Conservation (phyloP, 1,140 invertebrate species). For the Bacillus rossius region DNA sequence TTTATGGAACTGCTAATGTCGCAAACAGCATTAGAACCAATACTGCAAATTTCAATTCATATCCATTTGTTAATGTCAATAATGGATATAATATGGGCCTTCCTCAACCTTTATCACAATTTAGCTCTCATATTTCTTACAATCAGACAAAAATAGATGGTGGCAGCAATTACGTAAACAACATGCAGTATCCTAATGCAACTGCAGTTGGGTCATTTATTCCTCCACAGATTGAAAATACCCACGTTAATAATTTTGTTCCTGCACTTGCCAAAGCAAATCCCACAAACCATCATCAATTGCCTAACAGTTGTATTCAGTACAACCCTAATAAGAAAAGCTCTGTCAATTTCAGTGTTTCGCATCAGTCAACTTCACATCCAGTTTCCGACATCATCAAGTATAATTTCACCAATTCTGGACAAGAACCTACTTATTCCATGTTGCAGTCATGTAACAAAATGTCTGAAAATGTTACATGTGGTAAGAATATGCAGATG, state of each 20-base stretch:
- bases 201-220: not conserved
- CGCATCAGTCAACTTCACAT: too few species aligned
- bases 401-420: too few species aligned
- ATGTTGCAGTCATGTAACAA: too few species aligned
- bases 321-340: not conserved
- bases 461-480: too few species aligned
- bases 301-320: not conserved
- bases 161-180: not conserved
- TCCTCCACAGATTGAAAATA: not conserved
- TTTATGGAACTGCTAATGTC: not conserved
- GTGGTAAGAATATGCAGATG: too few species aligned
- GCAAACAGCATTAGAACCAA: not conserved
- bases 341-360: too few species aligned
- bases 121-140: constrained; percentile 4
- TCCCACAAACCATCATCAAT: not conserved
- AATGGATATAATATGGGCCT: not conserved
- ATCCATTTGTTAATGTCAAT: not conserved
- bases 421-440: too few species aligned
- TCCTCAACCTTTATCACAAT: constrained; percentile 1
- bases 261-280: not conserved
- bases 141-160: not conserved
- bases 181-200: not conserved
- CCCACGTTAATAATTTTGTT: not conserved
- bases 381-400: too few species aligned
- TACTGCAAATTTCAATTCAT: not conserved